Conservation (phyloP, 2,888 invertebrate genomes). For the Eupithecia exiguata region DNA sequence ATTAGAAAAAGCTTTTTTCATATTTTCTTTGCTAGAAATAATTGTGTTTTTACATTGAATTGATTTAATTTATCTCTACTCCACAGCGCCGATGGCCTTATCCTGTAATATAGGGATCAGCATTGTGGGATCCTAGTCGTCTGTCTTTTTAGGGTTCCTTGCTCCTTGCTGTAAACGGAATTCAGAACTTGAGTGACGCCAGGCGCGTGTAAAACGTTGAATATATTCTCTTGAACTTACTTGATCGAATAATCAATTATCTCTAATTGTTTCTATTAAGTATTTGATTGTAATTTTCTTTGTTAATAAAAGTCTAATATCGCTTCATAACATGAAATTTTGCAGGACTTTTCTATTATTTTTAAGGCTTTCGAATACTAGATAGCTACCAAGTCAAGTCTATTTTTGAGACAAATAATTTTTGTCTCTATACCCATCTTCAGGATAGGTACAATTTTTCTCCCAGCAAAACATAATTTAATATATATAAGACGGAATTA, state of each 20-base stretch:
- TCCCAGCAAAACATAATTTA: not conserved
- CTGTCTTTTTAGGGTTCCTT: conserved; percentile 22
- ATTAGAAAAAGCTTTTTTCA: not conserved
- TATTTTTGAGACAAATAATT: not conserved
- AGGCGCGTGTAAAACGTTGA: not conserved
- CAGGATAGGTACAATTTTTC: not conserved
- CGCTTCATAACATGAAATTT: not conserved
- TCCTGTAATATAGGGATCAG: conserved; percentile 24
- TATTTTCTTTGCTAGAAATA: not conserved
- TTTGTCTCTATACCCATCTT: no score
- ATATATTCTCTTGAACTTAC: not conserved
- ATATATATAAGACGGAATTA: not conserved
- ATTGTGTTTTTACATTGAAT: not conserved
- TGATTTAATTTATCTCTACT: conserved; percentile 27
- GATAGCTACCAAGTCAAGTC: not conserved
- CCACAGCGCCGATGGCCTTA: conserved; percentile 6
- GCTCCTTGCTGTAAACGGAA: not conserved
- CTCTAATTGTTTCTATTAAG: no score
- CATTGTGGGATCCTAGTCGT: conserved; percentile 23
- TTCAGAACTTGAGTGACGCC: not conserved
- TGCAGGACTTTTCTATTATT: not conserved
- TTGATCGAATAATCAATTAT: not conserved
- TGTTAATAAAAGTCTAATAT: no score
- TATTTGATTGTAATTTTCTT: no score
- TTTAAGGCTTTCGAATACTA: no score